phyloP scores from a whole-genome alignment of 2,113 vertebrate species.

The Poecile atricapillus region DNA sequence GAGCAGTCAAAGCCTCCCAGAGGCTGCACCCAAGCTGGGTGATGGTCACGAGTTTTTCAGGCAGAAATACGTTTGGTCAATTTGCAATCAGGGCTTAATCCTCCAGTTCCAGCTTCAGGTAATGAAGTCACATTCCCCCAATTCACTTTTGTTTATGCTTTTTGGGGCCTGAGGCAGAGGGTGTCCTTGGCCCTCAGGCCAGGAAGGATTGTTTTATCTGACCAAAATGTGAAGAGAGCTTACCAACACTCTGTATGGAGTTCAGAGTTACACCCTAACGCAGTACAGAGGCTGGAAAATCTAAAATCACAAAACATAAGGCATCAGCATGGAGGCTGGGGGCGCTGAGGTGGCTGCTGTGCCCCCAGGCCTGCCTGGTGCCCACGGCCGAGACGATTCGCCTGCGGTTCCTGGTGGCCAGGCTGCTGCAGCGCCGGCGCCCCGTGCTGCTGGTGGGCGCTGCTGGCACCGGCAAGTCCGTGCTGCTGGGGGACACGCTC shows the following conservation, averaged over 20 bases:
- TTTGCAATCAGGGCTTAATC: neutral
- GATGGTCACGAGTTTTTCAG: neutral
- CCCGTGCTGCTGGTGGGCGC: constrained; percentile 91
- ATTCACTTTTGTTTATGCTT: neutral
- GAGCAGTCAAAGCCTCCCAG: neutral
- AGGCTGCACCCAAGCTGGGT: neutral
- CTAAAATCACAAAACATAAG: fast-evolving
- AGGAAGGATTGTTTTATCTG: too few relatives aligned
- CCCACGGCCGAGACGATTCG: constrained; percentile 87
- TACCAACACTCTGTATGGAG: too few relatives aligned
- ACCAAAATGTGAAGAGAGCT: neutral
- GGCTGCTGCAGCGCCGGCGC: constrained; percentile 75
- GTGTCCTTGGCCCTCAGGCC: neutral
- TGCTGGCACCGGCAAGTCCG: constrained; percentile 88
- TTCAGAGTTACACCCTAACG: neutral
- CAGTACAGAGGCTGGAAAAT: neutral
- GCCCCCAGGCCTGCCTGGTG: constrained; percentile 85
- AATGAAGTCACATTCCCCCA: too few relatives aligned
- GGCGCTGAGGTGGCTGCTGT: neutral
- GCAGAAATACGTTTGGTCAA: neutral
- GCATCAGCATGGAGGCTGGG: neutral
- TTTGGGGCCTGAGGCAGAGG: neutral
- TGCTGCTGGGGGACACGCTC: constrained; percentile 85
- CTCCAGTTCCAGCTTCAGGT: neutral
- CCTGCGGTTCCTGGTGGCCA: constrained; percentile 85